Evolutionary conservation across 1,140 invertebrate genomes (phyloP).

Genomic region (Ridgeia piscesae): DNA sequence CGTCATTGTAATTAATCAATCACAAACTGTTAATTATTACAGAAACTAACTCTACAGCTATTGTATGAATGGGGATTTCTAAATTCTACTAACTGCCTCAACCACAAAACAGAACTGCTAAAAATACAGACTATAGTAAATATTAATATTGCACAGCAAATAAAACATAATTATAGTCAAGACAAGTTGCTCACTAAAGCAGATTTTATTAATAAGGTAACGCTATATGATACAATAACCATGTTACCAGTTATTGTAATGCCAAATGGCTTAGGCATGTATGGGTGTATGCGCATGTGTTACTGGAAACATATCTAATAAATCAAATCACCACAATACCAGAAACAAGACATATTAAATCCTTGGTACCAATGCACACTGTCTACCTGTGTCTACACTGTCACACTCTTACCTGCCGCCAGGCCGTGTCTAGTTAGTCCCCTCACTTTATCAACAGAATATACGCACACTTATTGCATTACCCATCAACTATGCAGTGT

Average conservation of each 20-base stretch:
- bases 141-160: not conserved
- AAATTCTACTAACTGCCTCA: not conserved
- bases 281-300: not conserved
- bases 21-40: not conserved
- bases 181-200: not conserved
- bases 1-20: not conserved
- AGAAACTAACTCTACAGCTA: not conserved
- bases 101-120: not conserved
- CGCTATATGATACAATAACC: not conserved
- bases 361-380: not conserved
- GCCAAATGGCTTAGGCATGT: not conserved
- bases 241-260: not conserved
- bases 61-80: not conserved
- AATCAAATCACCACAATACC: constrained; percentile 1
- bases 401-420: not conserved
- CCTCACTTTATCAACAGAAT: constrained; percentile 5
- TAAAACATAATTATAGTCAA: not conserved
- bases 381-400: not conserved
- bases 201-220: not conserved
- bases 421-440: not conserved
- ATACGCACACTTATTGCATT: not conserved
- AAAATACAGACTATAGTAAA: not conserved
- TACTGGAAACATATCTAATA: not conserved
- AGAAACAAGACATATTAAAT: not conserved
- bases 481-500: not conserved